Conservation (phyloP, 2,797 vertebrate genomes). For the Ctenosaura bakeri region DNA sequence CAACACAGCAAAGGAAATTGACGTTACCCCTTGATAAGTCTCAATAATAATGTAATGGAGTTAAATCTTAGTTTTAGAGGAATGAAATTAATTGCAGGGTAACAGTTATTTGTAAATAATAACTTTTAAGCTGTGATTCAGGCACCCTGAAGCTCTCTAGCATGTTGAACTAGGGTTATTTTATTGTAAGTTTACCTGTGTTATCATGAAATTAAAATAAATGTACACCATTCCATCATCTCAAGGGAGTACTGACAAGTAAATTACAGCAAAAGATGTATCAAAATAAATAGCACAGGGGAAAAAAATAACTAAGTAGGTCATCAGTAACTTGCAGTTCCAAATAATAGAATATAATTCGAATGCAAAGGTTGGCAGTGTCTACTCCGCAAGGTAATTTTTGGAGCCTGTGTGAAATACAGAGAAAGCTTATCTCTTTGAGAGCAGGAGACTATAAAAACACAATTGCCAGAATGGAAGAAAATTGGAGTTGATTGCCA, state of each 20-base stretch:
- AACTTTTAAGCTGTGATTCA: background rate
- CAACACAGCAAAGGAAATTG: no score
- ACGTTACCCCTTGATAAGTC: no score
- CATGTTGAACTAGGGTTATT: background rate
- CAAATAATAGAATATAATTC: slow-evolving; percentile 71
- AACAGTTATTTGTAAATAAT: background rate
- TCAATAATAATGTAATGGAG: background rate
- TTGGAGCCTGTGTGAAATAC: slow-evolving; percentile 76
- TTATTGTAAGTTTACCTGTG: background rate
- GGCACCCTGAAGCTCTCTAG: background rate
- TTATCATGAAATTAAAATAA: slow-evolving; percentile 17
- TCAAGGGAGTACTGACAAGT: slow-evolving; percentile 57
- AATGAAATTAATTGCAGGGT: background rate
- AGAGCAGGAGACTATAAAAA: slow-evolving; percentile 84
- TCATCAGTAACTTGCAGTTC: slow-evolving; percentile 66
- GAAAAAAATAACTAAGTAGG: slow-evolving; percentile 71
- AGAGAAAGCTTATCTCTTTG: slow-evolving; percentile 82
- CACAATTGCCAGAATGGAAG: slow-evolving; percentile 82
- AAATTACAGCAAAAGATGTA: slow-evolving; percentile 64
- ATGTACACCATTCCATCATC: slow-evolving; percentile 28
- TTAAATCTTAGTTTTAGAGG: background rate
- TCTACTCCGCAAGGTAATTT: slow-evolving; percentile 72
- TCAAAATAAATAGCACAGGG: slow-evolving; percentile 56
- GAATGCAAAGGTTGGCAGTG: slow-evolving; percentile 75
- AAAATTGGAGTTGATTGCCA: slow-evolving; percentile 86